Evolutionary conservation across 2,888 invertebrate species (phyloP), one percentile per base, ranked within the genome.

Genomic region (Bursaphelenchus okinawaensis): DNA sequence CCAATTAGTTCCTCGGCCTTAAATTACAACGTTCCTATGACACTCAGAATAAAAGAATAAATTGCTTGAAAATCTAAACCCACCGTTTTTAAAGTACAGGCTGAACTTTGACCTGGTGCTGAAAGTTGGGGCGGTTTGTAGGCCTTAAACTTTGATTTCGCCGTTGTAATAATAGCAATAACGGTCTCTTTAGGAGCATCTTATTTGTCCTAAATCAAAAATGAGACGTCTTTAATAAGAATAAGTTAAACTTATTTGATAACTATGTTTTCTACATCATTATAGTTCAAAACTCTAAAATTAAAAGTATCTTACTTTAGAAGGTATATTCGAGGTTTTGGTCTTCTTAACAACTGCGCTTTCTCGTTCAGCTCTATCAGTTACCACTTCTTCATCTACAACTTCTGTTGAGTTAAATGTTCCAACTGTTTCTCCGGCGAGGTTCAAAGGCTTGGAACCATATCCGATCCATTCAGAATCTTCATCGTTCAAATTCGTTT

Each of bases 71-170:
- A n/a, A n/a, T n/a, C n/a, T n/a, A n/a, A n/a, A n/a, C n/a, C n/a
- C n/a, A n/a, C n/a, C n/a, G n/a, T n/a, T n/a, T n/a, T n/a, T n/a
- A n/a, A n/a, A n/a, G n/a, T n/a, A n/a, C n/a, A n/a, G n/a, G n/a
- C n/a, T n/a, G n/a, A n/a, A n/a, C n/a, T n/a, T n/a, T n/a, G n/a
- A n/a, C n/a, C n/a, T n/a, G n/a, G n/a, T n/a, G n/a, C n/a, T n/a
- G n/a, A n/a, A n/a, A n/a, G n/a, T n/a, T n/a, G n/a, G n/a, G 62
- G 62, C 2, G 62, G 62, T 23, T 19, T 23, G 23, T 62, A 62
- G 16, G 55, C 62, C n/a, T 19, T 31, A 4, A 19, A 54, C 26
- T 62, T 52, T 3, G 40, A 40, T 16, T 61, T 62, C 4, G 60
- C 12, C 7, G 50, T 24, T 23, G 24, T 62, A 19, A 51, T 63